A percentile compares a stretch with the other conserved stretches of the same genome.
Conservation (phyloP, 35 echinoderm and acorn worm species). For the Acanthaster planci region DNA sequence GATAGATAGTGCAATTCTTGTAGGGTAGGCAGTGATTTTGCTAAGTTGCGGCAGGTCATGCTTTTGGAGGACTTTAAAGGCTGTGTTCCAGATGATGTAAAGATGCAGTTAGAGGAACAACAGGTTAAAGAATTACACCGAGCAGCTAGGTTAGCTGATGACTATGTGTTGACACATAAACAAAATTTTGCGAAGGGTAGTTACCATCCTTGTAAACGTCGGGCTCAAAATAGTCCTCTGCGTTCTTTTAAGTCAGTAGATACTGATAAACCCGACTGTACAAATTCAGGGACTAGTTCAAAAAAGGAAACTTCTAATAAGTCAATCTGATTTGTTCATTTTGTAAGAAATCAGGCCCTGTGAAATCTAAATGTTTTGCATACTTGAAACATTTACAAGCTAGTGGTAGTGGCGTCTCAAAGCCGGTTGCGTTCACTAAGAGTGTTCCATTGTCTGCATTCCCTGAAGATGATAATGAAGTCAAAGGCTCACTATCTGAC, state of each 20-base stretch:
- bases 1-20: neutral
- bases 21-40: neutral
- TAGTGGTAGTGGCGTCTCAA: neutral
- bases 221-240: neutral
- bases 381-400: neutral
- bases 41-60: slow-evolving; percentile 19
- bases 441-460: neutral
- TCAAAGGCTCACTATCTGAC: neutral
- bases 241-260: neutral
- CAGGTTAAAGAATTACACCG: neutral
- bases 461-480: neutral
- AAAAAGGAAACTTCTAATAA: neutral
- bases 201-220: neutral
- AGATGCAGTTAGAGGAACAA: neutral
- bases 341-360: neutral
- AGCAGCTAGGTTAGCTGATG: neutral
- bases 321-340: neutral
- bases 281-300: neutral
- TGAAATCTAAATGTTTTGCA: neutral
- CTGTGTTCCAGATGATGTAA: neutral
- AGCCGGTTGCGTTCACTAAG: neutral
- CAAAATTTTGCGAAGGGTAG: neutral
- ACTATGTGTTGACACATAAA: neutral
- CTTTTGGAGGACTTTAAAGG: slow-evolving; percentile 35
- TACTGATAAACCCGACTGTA: neutral